Percentiles rank a stretch among this genome's conserved stretches.
These are phyloP conservation scores for Drosophila limbata DNA, from an alignment of 2,888 invertebrate genomes.

Conservation along the genomic window DNA sequence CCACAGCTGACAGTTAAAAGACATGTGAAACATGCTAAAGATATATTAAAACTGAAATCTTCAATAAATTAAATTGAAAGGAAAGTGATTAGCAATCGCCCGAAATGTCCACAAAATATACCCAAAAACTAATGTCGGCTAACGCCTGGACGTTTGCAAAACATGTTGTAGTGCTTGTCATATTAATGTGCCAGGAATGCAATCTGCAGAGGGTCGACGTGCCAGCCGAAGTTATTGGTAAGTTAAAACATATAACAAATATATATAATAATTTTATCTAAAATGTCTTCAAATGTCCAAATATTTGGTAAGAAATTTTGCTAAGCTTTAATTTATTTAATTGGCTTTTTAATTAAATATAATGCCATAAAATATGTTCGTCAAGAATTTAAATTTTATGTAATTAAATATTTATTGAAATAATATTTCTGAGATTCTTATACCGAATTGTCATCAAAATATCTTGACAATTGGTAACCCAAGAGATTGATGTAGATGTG, in stretches of 20 bases:
- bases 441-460: too few relatives aligned
- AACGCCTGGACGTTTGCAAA: constrained; percentile 25
- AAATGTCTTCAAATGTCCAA: too few relatives aligned
- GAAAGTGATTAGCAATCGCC: constrained; percentile 7
- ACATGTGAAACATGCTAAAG: constrained; percentile 23
- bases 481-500: background rate
- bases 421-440: too few relatives aligned
- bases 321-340: too few relatives aligned
- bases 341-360: too few relatives aligned
- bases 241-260: constrained; percentile 45
- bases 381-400: too few relatives aligned
- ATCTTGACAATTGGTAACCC: too few relatives aligned
- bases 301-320: too few relatives aligned
- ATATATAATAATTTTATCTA: too few relatives aligned
- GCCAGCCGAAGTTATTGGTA: constrained; percentile 83
- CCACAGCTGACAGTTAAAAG: constrained; percentile 7
- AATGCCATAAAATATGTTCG: too few relatives aligned
- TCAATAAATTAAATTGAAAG: background rate
- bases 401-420: too few relatives aligned
- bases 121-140: constrained; percentile 1
- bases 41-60: constrained; percentile 1
- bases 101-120: constrained; percentile 44
- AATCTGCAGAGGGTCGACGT: constrained; percentile 78
- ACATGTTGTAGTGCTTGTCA: constrained; percentile 49
- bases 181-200: constrained; percentile 81